Evolutionary conservation across 2,113 vertebrate species (phyloP), one percentile per base, ranked within the genome.

Genomic region (Caretta caretta): DNA sequence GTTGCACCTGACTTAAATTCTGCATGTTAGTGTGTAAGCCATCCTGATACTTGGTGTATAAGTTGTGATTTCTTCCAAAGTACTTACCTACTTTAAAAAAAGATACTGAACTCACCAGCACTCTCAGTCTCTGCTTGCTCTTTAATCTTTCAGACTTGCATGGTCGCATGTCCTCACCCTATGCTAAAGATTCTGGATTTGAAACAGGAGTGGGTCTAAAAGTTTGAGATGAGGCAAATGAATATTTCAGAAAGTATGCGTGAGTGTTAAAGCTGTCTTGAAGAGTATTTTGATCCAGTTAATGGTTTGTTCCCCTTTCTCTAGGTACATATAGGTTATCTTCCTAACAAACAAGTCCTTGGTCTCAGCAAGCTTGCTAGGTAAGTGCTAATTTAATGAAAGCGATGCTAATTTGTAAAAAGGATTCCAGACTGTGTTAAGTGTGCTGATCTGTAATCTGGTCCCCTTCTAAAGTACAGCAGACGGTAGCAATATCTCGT

Each of bases 331-430:
- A 99, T 99, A 24, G 99, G 99, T 57, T 99, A 99, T 97, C 99
- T 99, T 59, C 99, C 99, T 62, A 99, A 99, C 98, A 99, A 99
- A 97, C 99, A 99, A 97, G 99, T 99, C 5, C 99, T 99, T 75
- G 99, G 99, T 57, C 99, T 99, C 98, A 99, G 99, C 98, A 99
- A 99, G 96, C 99, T 99, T 75, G 99, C 99, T 31, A 99, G 99
- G 99, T 99, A 98, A 98, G 99, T 94, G 35, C 29, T 72, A 78
- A 75, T 57, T 48, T 57, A 75, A 78, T 84, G 90, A 87, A 96
- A 97, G 87, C 88, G 95, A 93, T 96, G 81, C 80, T 82, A 90
- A 94, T 87, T 79, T 92, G 86, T 80, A 62, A 76, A 93, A 83
- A 83, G 76, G 93, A 97, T 97, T 95, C 92, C 79, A 85, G 82